Base-by-base conservation (phyloP, 2,797 vertebrate species). In the Esox masquinongy region DNA sequence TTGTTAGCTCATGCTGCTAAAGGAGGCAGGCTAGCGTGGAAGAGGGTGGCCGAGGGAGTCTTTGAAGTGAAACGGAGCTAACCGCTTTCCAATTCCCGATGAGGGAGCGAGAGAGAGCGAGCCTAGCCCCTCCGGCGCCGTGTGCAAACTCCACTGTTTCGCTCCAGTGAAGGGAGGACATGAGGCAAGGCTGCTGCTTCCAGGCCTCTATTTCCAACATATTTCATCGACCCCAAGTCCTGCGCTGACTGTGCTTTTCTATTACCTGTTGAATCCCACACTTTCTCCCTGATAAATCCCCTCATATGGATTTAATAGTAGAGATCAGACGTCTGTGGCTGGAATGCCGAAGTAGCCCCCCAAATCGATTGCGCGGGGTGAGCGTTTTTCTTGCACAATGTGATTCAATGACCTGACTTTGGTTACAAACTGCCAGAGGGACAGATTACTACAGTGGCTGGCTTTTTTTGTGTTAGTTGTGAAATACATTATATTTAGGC, bases 211-310 rank as follows among this genome's bases (percentile, higher is more conserved):
- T 61, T 61, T 61, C 56, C 22, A 61, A 61, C 56, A 61, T 61
- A 14, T 61, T 14, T 24, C 56, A 22, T 24, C 56, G 4, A 61
- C 22, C 22, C 56, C 22, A 11, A 24, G 24, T 61, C 24, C 56
- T 5, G 3, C 8, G 22, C 56, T 59, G 56, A 59, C 56, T 59
- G 22, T 59, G 56, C 8, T n/a, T 24, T 59, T 59, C 56, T 59
- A 59, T 59, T 24, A 59, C 56, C 56, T 59, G 56, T 59, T 59
- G 56, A 59, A 59, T n/a, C 56, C 56, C 22, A 24, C 56, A 24
- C n/a, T 24, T 61, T 61, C 56, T 12, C 9, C n/a, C 56, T 22
- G 11, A 61, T 12, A 61, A 22, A 24, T 61, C n/a, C 56, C 56
- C 56, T 61, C 56, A 26, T 61, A 61, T 22, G 22, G 56, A 61